phyloP scores from a whole-genome alignment of 2,888 invertebrate species.

The Pharmacophagus antenor region DNA sequence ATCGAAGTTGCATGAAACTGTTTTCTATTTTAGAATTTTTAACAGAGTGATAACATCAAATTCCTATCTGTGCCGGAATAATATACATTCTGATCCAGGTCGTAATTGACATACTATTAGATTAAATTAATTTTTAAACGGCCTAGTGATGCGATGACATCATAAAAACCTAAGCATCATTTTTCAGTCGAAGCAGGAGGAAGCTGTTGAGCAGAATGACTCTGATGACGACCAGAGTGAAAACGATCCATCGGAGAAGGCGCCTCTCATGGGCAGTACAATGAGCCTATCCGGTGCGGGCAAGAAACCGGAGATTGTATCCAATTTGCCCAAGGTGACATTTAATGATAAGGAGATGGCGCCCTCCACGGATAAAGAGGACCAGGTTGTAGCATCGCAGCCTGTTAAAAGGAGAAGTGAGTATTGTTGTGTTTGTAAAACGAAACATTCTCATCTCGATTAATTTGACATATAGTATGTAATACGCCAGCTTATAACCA shows the following conservation, averaged over 20 bases:
- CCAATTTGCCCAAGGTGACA: constrained; percentile 65
- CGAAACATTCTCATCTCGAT: too few species aligned
- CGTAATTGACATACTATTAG: neutral
- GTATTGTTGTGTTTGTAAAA: too few species aligned
- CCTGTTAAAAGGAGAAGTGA: constrained; percentile 73
- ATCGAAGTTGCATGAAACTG: too few species aligned
- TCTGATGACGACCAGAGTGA: constrained; percentile 69
- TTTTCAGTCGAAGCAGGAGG: constrained; percentile 57
- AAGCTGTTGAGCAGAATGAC: constrained; percentile 47
- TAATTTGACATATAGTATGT: too few species aligned
- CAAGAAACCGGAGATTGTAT: constrained; percentile 70
- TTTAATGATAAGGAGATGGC: constrained; percentile 54
- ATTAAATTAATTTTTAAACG: too few species aligned
- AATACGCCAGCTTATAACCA: too few species aligned
- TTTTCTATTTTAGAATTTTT: too few species aligned
- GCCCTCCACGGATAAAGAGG: constrained; percentile 44
- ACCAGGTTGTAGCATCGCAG: constrained; percentile 59
- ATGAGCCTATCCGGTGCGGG: constrained; percentile 49
- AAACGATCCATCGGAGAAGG: constrained; percentile 68
- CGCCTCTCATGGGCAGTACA: constrained; percentile 72
- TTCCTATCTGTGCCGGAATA: too few species aligned
- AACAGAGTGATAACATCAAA: too few species aligned
- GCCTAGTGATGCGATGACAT: too few species aligned
- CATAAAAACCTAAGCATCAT: constrained; percentile 9
- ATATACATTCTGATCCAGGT: too few species aligned